Conservation (phyloP, 2,888 invertebrate species). For the Yponomeuta cagnagella region DNA sequence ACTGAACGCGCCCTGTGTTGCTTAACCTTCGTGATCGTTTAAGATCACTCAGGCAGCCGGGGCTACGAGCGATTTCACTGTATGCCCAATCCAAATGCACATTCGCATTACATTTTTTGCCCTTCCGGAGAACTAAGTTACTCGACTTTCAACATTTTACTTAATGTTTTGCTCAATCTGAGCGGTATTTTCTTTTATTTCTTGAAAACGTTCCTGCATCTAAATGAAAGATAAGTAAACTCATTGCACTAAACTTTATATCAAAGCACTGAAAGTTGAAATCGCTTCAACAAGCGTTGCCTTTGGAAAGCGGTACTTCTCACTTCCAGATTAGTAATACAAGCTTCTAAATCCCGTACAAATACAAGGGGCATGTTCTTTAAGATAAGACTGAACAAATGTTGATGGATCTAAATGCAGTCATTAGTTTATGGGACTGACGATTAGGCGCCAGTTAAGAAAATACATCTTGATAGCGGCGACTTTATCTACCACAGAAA, state of each 20-base stretch:
- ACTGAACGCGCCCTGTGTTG: too few relatives aligned
- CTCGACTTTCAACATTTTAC: too few relatives aligned
- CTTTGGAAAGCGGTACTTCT: not conserved
- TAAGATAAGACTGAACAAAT: not conserved
- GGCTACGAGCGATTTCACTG: too few relatives aligned
- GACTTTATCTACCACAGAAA: not conserved
- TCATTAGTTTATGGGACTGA: not conserved
- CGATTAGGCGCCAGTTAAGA: not conserved
- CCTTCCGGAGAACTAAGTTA: too few relatives aligned
- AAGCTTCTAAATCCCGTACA: conserved; percentile 5
- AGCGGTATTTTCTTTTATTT: not conserved
- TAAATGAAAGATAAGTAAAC: too few relatives aligned
- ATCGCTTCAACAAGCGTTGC: not conserved
- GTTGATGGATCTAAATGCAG: not conserved
- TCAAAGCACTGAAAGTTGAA: not conserved
- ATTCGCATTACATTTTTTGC: too few relatives aligned
- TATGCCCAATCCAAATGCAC: too few relatives aligned
- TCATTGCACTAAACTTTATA: not conserved
- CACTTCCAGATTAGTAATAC: conserved; percentile 5
- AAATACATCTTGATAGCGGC: not conserved
- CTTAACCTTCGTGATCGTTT: too few relatives aligned
- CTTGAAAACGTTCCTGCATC: too few relatives aligned
- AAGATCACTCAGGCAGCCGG: too few relatives aligned
- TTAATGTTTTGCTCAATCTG: not conserved
- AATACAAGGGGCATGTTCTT: not conserved